Evolutionary conservation across 2,888 invertebrate species (phyloP).

Genomic region (Hypselothyrea guttata): DNA sequence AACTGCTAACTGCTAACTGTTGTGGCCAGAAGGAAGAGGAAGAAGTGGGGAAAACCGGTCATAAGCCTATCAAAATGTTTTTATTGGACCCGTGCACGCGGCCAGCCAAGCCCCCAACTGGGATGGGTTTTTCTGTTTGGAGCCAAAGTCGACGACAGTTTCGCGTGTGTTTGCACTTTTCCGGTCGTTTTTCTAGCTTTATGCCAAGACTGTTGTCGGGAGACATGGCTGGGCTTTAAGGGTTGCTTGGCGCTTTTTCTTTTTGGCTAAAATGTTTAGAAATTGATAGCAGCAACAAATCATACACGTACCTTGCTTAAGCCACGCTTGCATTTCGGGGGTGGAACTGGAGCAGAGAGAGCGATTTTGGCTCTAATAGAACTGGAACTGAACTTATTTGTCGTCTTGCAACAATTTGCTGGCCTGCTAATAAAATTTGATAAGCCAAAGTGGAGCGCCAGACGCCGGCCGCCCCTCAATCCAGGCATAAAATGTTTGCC

Average conservation of each 20-base stretch:
- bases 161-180: slow-evolving; percentile 77
- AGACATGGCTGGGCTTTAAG: neutral
- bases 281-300: slow-evolving; percentile 72
- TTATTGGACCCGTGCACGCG: slow-evolving; percentile 72
- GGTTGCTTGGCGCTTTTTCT: slow-evolving; percentile 46
- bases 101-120: slow-evolving; percentile 44
- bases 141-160: slow-evolving; percentile 58
- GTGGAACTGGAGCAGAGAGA: slow-evolving; percentile 27
- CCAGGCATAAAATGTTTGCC: slow-evolving; percentile 69
- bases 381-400: slow-evolving; percentile 32
- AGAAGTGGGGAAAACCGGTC: slow-evolving; percentile 52
- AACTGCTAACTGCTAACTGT: slow-evolving; percentile 16
- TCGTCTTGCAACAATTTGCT: slow-evolving; percentile 72
- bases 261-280: slow-evolving; percentile 42
- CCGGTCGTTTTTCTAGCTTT: slow-evolving; percentile 63
- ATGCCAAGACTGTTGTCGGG: slow-evolving; percentile 1
- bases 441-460: slow-evolving; percentile 69
- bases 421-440: slow-evolving; percentile 74
- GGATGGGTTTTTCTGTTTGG: neutral
- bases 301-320: slow-evolving; percentile 50
- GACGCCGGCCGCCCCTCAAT: slow-evolving; percentile 21
- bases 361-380: too few relatives aligned
- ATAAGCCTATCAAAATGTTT: slow-evolving; percentile 72
- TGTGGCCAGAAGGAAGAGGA: slow-evolving; percentile 32
- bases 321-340: slow-evolving; percentile 50